Conservation (phyloP, 2,888 invertebrate species). For the Pristionchus entomophagus region DNA sequence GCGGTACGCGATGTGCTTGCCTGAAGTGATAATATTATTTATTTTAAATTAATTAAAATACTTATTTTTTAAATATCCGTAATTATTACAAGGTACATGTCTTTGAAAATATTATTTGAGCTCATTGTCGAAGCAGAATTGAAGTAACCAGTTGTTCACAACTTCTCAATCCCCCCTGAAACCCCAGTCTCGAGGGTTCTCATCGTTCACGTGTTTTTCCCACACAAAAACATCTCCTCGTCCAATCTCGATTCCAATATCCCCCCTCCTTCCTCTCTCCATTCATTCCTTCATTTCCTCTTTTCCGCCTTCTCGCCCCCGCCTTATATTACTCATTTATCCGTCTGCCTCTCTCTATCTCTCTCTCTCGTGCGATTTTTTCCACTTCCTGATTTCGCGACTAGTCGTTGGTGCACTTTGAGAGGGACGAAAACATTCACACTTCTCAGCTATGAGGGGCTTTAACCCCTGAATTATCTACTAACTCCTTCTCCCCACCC, state of each 20-base stretch:
- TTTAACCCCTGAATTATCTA: not conserved
- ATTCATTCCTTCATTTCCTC: slow-evolving; percentile 38
- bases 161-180: not conserved
- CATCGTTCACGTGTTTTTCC: not conserved
- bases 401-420: too few relatives aligned
- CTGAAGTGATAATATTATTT: slow-evolving; percentile 81
- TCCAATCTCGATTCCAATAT: slow-evolving; percentile 28
- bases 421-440: not conserved
- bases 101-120: too few relatives aligned
- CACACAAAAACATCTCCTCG: not conserved
- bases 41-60: too few relatives aligned
- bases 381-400: too few relatives aligned
- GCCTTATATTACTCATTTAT: not conserved
- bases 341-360: not conserved
- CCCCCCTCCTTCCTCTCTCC: slow-evolving; percentile 7
- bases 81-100: too few relatives aligned
- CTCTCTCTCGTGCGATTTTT: not conserved
- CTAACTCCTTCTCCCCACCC: not conserved
- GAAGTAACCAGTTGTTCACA: not conserved
- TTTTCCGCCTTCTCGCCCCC: not conserved
- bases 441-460: not conserved
- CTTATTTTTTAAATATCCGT: too few relatives aligned
- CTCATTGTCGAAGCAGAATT: too few relatives aligned
- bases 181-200: not conserved
- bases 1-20: slow-evolving; percentile 99